Evolutionary conservation across 1,140 invertebrate species (phyloP).

Genomic region (Pectinophora gossypiella): DNA sequence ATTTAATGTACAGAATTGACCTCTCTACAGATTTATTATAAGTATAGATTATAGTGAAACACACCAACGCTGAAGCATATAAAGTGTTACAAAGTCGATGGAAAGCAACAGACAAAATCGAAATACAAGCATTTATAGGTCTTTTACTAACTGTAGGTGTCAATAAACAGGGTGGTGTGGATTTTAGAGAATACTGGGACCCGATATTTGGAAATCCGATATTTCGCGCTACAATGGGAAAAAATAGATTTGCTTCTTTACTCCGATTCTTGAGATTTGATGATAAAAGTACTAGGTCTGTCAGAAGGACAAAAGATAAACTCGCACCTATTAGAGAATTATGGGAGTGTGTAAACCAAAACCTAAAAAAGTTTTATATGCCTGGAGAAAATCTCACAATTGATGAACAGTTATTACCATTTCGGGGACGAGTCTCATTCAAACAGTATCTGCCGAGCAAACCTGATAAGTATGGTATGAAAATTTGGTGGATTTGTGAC

Average conservation of each 20-base stretch:
- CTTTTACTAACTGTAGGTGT: constrained; percentile 6
- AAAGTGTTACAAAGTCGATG: constrained; percentile 1
- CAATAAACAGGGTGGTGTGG: constrained; percentile 6
- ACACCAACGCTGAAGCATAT: not conserved
- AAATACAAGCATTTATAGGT: constrained; percentile 8
- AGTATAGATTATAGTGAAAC: too few species aligned
- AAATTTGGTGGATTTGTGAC: constrained; percentile 31
- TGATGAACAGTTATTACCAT: constrained; percentile 44
- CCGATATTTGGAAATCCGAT: not conserved
- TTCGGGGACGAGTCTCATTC: constrained; percentile 39
- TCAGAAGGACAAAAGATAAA: not conserved
- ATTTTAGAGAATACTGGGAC: not conserved
- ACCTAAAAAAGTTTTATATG: constrained; percentile 22
- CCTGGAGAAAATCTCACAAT: constrained; percentile 22
- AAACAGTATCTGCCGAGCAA: constrained; percentile 58
- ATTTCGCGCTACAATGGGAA: not conserved
- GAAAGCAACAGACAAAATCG: not conserved
- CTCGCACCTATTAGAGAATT: not conserved
- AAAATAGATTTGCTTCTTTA: constrained; percentile 6
- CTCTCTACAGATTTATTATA: too few species aligned
- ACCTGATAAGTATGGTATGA: constrained; percentile 64
- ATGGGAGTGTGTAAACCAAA: not conserved
- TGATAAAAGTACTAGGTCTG: not conserved
- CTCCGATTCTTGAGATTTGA: not conserved
- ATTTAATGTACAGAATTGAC: too few species aligned